phyloP scores from a whole-genome alignment of 2,113 vertebrate genomes.

The Loxodonta africana region DNA sequence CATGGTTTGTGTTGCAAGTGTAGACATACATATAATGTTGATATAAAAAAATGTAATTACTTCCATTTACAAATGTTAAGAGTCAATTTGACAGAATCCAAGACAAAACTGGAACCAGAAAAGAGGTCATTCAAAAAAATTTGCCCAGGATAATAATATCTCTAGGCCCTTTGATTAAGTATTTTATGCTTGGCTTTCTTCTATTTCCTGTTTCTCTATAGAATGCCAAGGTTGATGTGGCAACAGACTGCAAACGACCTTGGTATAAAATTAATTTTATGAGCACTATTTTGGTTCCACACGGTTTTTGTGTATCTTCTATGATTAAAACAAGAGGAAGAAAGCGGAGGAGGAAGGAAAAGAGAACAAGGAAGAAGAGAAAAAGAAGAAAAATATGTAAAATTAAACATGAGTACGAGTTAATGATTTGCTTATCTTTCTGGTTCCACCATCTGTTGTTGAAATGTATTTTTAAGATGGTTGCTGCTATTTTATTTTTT shows the following conservation, averaged over 20 bases:
- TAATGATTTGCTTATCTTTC: constrained; percentile 17
- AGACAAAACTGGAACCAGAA: not conserved
- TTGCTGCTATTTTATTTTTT: constrained; percentile 31
- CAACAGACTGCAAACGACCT: not conserved
- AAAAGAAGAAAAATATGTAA: not conserved
- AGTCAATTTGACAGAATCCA: not conserved
- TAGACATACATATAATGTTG: not conserved
- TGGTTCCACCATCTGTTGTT: not conserved
- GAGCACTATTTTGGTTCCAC: constrained; percentile 18
- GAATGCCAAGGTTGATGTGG: not conserved
- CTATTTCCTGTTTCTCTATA: not conserved
- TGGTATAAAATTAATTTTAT: not conserved
- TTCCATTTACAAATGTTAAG: not conserved
- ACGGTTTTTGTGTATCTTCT: not conserved
- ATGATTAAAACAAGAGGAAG: not conserved
- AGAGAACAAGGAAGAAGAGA: not conserved
- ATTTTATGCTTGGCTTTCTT: not conserved
- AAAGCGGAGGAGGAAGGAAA: not conserved
- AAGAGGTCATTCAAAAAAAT: not conserved
- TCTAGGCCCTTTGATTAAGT: not conserved
- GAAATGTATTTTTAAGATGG: constrained; percentile 41
- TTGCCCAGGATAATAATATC: not conserved
- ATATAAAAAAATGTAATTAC: not conserved
- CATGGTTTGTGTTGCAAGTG: not conserved
- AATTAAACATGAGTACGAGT: constrained; percentile 5